Conservation (phyloP, 2,797 vertebrate genomes). For the Natrix natrix region DNA sequence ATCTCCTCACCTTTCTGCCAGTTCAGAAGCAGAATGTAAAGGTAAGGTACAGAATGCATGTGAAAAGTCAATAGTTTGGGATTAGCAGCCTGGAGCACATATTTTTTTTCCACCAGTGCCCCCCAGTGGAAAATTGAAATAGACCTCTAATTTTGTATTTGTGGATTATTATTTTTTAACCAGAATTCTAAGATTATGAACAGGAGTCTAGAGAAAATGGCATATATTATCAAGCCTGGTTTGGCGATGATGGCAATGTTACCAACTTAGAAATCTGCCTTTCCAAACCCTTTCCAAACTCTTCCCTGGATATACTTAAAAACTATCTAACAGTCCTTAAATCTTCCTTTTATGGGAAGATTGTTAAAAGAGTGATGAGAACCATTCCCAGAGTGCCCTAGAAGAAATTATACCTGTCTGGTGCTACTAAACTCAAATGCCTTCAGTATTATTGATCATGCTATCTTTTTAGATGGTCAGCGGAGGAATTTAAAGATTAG, state of each 20-base stretch:
- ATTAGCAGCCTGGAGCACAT: neutral
- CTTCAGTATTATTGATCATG: neutral
- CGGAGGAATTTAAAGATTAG: neutral
- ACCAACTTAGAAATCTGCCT: neutral
- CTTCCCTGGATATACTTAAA: neutral
- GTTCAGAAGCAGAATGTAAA: neutral
- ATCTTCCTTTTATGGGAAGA: neutral
- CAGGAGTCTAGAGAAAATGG: neutral
- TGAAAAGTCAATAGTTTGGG: neutral
- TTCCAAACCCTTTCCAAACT: neutral
- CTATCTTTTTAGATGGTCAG: neutral
- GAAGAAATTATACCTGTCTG: neutral
- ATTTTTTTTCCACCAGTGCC: conserved; percentile 10
- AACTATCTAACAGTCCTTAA: neutral
- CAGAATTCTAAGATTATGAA: neutral
- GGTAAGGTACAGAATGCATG: neutral
- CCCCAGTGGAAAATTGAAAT: neutral
- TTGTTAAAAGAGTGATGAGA: neutral
- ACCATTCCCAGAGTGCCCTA: neutral
- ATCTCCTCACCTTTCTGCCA: neutral
- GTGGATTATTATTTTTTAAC: neutral
- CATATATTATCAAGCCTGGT: neutral
- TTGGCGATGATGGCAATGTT: neutral
- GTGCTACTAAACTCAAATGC: neutral
- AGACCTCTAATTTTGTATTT: neutral